These are phyloP conservation scores for Lobophora halterata DNA, from an alignment of 2,888 invertebrate species.

Conservation along the genomic window DNA sequence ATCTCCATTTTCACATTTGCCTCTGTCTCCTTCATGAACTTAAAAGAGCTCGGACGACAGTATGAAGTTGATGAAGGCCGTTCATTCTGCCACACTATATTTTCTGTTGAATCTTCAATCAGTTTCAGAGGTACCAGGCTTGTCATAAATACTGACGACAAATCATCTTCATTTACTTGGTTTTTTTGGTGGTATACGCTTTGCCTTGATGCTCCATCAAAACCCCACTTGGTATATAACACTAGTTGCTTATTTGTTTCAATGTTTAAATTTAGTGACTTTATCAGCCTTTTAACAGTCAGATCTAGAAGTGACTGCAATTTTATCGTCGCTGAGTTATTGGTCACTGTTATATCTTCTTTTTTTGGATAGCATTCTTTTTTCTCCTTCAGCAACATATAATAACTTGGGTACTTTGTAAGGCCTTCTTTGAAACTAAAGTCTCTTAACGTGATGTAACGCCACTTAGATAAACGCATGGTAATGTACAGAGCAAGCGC, in stretches of 20 bases:
- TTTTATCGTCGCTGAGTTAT: no score
- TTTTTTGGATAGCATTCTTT: no score
- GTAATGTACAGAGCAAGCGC: no score
- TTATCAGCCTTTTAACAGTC: no score
- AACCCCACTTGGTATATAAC: constrained; percentile 1
- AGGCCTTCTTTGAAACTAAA: no score
- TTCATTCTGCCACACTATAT: neutral
- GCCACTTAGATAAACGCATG: no score
- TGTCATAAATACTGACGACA: neutral
- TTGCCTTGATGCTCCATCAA: neutral
- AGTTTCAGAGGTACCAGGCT: neutral
- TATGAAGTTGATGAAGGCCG: neutral
- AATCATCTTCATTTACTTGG: neutral
- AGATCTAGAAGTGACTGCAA: no score
- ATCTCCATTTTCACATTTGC: neutral
- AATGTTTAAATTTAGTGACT: neutral
- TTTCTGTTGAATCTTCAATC: neutral
- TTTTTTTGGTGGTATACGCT: neutral
- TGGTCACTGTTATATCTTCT: no score
- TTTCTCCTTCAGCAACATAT: no score
- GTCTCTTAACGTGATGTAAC: no score
- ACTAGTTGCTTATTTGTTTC: neutral
- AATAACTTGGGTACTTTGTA: no score
- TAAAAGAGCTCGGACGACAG: neutral
- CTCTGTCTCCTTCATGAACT: neutral